Evolutionary conservation across 2,888 invertebrate genomes (phyloP), one percentile per base, ranked within the genome.

Genomic region (Sesamia inferens): DNA sequence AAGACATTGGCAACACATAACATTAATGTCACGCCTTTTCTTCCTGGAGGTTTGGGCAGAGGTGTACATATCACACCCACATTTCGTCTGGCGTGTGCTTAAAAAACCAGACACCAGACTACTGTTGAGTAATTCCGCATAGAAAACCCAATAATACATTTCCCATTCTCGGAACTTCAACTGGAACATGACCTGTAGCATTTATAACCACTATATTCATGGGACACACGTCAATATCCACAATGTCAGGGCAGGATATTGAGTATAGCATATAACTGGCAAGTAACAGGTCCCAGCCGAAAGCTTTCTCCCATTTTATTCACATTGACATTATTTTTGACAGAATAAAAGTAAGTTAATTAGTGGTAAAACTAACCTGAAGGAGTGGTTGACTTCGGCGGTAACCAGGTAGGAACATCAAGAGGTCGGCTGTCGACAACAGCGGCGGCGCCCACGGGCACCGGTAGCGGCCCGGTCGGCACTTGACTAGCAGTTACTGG

Each of bases 391-490:
- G 84, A 83, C 74, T 87, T 89, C 6, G 81, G 63, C 24, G 78
- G 75, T 8, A 78, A 65, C 90, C 91, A 91, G 5, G 81, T 47
- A 14, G 88, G 75, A 8, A 76, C 70, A 63, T 91, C 90, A 0
- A 88, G 42, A 31, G 83, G 65, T 5, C 78, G 74, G 5, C 80
- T 69, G 2, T 92, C 93, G 0, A 78, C 69, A 2, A 81, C 79
- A 10, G 91, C 90, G 0, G 90, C 88, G 0, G 90, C 94, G 0
- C 94, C 95, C 0, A 92, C 93, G 0, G 95, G 95, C 13, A 93
- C 92, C 0, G 94, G 92, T 71, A 95, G 81, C 0, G 95, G 95
- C 0, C 94, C 95, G 0, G 93, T 85, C 63, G 86, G 90, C 24
- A 85, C 64, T 65, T 82, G 86, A 81, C 78, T 82, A 82, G 75